These are phyloP conservation scores for Centropristis striata DNA, from an alignment of 2,113 vertebrate genomes.

Conservation along the genomic window DNA sequence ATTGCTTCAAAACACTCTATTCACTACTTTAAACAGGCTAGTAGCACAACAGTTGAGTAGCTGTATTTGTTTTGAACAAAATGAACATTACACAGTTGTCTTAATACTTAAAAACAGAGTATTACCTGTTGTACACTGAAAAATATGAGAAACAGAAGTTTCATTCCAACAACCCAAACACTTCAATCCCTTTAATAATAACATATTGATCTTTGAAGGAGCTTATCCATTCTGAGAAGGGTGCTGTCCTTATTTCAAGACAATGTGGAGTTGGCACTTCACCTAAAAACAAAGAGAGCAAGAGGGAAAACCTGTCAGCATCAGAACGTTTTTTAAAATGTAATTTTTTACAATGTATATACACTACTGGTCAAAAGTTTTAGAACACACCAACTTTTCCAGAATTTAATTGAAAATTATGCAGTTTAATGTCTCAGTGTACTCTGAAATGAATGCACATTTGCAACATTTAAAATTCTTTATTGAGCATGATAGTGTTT, in stretches of 20 bases:
- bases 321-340: background rate
- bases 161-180: background rate
- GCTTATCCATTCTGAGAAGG: slow-evolving; percentile 55
- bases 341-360: no score
- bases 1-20: background rate
- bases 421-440: no score
- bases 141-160: no score
- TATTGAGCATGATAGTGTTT: no score
- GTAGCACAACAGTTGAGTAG: background rate
- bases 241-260: slow-evolving; percentile 39
- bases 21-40: background rate
- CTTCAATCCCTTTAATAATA: no score
- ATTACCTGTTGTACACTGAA: background rate
- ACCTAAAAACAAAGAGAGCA: slow-evolving; percentile 50
- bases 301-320: background rate
- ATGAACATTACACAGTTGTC: background rate
- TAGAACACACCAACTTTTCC: no score
- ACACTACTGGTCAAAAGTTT: no score
- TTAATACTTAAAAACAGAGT: background rate
- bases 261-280: slow-evolving; percentile 54
- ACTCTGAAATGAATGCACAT: no score
- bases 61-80: background rate
- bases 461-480: no score
- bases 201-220: background rate
- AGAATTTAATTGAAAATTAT: no score